Evolutionary conservation across 2,888 invertebrate genomes (phyloP).

Genomic region (Nemapogon koenigi): DNA sequence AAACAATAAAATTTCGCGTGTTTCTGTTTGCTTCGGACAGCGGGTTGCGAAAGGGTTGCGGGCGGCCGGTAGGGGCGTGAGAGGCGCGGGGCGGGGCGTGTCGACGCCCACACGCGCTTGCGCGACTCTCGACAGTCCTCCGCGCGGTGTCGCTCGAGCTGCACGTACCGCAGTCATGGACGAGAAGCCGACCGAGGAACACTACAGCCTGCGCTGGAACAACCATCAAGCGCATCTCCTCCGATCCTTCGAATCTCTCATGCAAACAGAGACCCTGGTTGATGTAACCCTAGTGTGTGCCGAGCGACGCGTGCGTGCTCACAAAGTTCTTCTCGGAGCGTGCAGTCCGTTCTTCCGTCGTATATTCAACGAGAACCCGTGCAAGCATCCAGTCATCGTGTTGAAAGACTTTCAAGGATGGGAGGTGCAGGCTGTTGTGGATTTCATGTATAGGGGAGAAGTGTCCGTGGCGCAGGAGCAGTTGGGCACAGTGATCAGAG

Average conservation of each 20-base stretch:
- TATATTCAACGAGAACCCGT: slow-evolving; percentile 89
- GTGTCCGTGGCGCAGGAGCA: slow-evolving; percentile 88
- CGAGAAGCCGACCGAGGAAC: slow-evolving; percentile 69
- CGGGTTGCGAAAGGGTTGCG: slow-evolving; percentile 10
- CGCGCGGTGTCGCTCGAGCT: slow-evolving; percentile 27
- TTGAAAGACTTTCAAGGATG: slow-evolving; percentile 88
- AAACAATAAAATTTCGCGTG: not conserved
- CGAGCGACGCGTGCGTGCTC: slow-evolving; percentile 84
- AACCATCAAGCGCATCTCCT: slow-evolving; percentile 91
- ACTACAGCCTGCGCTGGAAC: slow-evolving; percentile 93
- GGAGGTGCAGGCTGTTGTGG: slow-evolving; percentile 89
- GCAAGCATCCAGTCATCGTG: slow-evolving; percentile 93
- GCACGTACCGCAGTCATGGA: slow-evolving; percentile 49
- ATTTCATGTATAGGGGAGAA: slow-evolving; percentile 94
- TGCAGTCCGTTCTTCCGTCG: slow-evolving; percentile 88
- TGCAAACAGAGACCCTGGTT: slow-evolving; percentile 85
- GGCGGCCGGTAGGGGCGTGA: slow-evolving; percentile 28
- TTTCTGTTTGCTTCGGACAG: no score
- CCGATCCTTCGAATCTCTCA: slow-evolving; percentile 85
- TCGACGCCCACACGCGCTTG: slow-evolving; percentile 25
- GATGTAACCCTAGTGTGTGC: slow-evolving; percentile 91
- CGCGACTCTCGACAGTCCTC: slow-evolving; percentile 40
- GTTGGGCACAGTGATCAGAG: slow-evolving; percentile 81
- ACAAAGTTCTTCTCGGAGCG: slow-evolving; percentile 90
- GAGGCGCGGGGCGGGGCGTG: slow-evolving; percentile 42